Percentiles rank a stretch among this genome's conserved stretches.
These are phyloP conservation scores for Diarsia rubi DNA, from an alignment of 2,888 invertebrate genomes.

Conservation along the genomic window DNA sequence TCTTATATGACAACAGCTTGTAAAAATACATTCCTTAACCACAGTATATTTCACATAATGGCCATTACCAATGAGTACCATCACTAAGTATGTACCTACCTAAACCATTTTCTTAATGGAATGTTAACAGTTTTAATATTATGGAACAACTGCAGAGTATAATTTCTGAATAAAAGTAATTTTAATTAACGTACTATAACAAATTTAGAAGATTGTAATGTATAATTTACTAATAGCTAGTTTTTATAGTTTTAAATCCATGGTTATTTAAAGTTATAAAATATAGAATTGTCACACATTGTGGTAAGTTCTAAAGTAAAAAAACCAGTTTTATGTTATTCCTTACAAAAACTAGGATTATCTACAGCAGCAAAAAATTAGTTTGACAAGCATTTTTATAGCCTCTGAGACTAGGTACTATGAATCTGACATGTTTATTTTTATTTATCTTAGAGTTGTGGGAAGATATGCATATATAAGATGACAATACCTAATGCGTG, in stretches of 20 bases:
- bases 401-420: not conserved
- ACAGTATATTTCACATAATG: constrained; percentile 17
- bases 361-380: not conserved
- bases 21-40: not conserved
- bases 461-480: too few species aligned
- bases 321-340: constrained; percentile 1
- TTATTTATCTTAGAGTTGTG: not conserved
- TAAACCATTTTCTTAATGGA: not conserved
- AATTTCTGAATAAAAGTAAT: not conserved
- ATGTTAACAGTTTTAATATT: not conserved
- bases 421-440: not conserved
- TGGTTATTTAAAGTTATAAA: not conserved
- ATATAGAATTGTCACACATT: not conserved
- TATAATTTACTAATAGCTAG: not conserved
- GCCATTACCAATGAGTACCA: constrained; percentile 29
- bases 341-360: not conserved
- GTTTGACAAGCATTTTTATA: not conserved
- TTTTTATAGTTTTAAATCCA: too few species aligned
- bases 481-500: not conserved
- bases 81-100: not conserved
- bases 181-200: not conserved
- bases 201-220: not conserved
- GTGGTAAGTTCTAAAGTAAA: not conserved
- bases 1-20: not conserved
- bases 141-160: not conserved